Conservation (phyloP, 1,140 invertebrate species). For the Portunus trituberculatus region DNA sequence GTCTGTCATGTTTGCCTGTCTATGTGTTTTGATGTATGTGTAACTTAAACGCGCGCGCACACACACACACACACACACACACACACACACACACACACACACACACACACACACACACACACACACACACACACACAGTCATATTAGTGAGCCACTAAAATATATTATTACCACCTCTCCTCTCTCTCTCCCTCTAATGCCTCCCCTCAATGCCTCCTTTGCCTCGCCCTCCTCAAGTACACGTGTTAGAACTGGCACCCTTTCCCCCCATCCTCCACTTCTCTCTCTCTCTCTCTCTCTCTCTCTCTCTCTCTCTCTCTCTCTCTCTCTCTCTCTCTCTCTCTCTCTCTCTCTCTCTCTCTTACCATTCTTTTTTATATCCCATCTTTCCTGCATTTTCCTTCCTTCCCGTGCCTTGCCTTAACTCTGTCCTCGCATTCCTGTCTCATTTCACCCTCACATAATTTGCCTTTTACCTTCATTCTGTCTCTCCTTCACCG, state of each 20-base stretch:
- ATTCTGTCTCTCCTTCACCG: no score
- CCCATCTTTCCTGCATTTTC: no score
- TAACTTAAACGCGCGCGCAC: neutral
- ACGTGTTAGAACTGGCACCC: no score
- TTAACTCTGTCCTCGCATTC: no score
- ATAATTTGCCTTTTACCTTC: no score
- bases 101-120: slow-evolving; percentile 40
- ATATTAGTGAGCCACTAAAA: neutral
- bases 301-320: neutral
- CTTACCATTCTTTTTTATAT: no score
- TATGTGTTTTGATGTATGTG: no score
- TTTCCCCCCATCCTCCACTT: neutral
- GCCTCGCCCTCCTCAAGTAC: neutral
- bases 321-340: neutral
- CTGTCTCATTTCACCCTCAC: no score
- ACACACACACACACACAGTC: slow-evolving; percentile 26
- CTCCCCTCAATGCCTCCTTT: neutral
- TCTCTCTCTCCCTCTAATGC: neutral
- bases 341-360: neutral
- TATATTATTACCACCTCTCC: neutral
- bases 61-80: slow-evolving; percentile 25
- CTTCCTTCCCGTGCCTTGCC: no score
- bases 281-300: neutral
- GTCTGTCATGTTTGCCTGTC: no score
- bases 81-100: slow-evolving; percentile 35